phyloP scores from a whole-genome alignment of 2,113 vertebrate species.

The Azemiops feae region DNA sequence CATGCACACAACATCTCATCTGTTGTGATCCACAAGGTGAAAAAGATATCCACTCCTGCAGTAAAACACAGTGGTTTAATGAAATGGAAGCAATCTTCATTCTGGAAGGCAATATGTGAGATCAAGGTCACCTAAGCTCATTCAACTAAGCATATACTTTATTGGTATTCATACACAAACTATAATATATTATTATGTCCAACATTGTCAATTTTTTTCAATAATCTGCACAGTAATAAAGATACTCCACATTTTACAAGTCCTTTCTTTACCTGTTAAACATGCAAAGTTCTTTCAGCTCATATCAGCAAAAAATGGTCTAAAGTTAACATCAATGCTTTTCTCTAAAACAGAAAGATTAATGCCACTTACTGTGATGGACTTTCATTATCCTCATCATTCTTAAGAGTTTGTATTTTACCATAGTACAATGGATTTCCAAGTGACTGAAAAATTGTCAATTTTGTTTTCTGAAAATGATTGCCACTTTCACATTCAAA shows the following conservation, averaged over 20 bases:
- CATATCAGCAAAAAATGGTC: neutral
- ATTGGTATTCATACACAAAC: neutral
- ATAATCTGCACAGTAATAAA: neutral
- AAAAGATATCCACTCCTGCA: neutral
- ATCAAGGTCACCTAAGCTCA: neutral
- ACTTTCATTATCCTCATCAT: conserved; percentile 80
- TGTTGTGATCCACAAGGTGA: neutral
- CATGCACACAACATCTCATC: neutral
- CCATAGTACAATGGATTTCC: conserved; percentile 95
- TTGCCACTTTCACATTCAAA: conserved; percentile 94
- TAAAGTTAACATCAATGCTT: neutral
- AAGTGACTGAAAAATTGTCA: conserved; percentile 91
- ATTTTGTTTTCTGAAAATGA: conserved; percentile 89
- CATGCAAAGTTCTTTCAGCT: neutral
- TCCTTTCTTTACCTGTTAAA: neutral
- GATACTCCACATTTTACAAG: neutral
- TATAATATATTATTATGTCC: neutral
- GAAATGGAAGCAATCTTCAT: neutral
- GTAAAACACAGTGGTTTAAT: neutral
- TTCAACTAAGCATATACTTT: neutral
- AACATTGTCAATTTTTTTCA: neutral
- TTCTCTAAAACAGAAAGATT: neutral
- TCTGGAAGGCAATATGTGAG: neutral
- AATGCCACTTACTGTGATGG: conserved; percentile 83
- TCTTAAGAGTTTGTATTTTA: conserved; percentile 90